Base-by-base conservation (phyloP, 2,113 vertebrate species). In the Xiphophorus hellerii region DNA sequence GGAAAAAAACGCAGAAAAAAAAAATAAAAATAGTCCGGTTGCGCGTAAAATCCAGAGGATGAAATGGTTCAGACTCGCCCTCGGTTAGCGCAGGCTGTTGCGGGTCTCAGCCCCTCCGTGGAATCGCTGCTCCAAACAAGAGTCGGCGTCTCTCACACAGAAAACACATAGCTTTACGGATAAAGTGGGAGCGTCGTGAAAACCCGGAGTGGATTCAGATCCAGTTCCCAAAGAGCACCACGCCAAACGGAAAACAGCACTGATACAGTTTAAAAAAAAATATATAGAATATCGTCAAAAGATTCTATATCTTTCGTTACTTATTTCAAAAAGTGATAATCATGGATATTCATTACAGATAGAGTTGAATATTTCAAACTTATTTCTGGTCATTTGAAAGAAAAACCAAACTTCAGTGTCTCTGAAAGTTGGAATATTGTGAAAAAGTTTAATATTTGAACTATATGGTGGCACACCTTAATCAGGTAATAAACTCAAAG, bases 81-180 rank as follows among this genome's bases (percentile, higher is more conserved):
- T 90, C 88, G 69, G 66, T 73, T 20, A 20, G 66, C 37, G 88
- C 81, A 79, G 80, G 58, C 51, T 58, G 25, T 69, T 89, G 82
- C 79, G 84, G 81, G 76, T 92, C 83, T 87, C 82, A 80, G 81
- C 82, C 91, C 74, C 90, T 92, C 88, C 71, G 89, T 90, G 87
- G 93, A 93, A 92, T 93, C 92, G 90, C 84, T 92, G 93, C 93
- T 93, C 94, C 94, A 95, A 95, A 95, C 94, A 95, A 94, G 89
- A 93, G 90, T 93, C 88, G 83, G 93, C 90, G 92, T 83, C 89
- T 90, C 92, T 84, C 91, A 66, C 85, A 76, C 89, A 84, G 51
- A 82, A 88, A 84, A 87, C 91, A 71, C 92, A 87, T 71, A 90
- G 87, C 79, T 87, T 74, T 74, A 72, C 76, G 87, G 86, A 80